These are phyloP conservation scores for Aradophagus sp. DNA, from an alignment of 1,140 invertebrate species.

Conservation along the genomic window DNA sequence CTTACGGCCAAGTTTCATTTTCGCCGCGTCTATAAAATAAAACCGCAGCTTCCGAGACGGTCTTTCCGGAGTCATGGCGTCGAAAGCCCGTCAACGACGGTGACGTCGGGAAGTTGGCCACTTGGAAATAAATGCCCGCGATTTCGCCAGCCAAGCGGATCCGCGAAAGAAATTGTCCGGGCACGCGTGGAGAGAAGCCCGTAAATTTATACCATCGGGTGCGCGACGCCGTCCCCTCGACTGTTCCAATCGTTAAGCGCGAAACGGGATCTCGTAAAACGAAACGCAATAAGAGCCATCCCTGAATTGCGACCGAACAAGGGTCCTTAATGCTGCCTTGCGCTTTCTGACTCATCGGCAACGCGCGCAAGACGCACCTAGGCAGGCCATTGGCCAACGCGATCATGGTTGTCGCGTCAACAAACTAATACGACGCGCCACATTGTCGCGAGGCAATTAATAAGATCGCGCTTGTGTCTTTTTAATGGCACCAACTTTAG, in stretches of 20 bases:
- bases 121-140: slow-evolving; percentile 35
- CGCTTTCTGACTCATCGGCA: slow-evolving; percentile 55
- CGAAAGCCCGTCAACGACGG: no score
- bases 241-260: slow-evolving; percentile 64
- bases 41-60: no score
- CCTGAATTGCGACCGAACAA: slow-evolving; percentile 49
- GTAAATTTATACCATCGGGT: slow-evolving; percentile 55
- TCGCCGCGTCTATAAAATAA: no score
- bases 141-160: slow-evolving; percentile 44
- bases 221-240: slow-evolving; percentile 45
- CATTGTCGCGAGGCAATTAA: slow-evolving; percentile 34
- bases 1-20: no score
- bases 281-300: slow-evolving; percentile 59
- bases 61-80: no score
- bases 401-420: slow-evolving; percentile 1
- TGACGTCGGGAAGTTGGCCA: no score
- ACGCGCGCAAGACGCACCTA: slow-evolving; percentile 29
- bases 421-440: background rate
- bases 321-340: slow-evolving; percentile 46
- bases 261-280: slow-evolving; percentile 64
- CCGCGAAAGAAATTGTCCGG: slow-evolving; percentile 45
- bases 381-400: slow-evolving; percentile 19
- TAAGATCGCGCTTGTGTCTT: background rate
- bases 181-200: slow-evolving; percentile 41
- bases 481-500: no score